A percentile compares a stretch with the other conserved stretches of the same genome.
Evolutionary conservation across 2,797 vertebrate genomes (phyloP).

Genomic region (Pipistrellus kuhlii): DNA sequence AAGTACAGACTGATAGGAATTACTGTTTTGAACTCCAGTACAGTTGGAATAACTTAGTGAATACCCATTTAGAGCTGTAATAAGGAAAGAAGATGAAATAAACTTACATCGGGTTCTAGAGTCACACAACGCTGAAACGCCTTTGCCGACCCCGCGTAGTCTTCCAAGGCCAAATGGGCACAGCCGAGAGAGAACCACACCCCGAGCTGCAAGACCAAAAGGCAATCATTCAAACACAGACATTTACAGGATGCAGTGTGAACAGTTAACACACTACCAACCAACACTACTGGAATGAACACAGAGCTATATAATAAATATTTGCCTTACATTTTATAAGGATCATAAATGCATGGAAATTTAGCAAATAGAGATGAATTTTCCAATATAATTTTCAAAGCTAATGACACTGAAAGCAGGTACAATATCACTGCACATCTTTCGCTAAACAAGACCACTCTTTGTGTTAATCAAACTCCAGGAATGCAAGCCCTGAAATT

Average conservation of each 20-base stretch:
- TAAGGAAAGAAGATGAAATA: background rate
- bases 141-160: constrained; percentile 94
- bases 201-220: constrained; percentile 90
- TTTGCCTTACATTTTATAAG: background rate
- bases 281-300: background rate
- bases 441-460: background rate
- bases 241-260: background rate
- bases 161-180: constrained; percentile 94
- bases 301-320: background rate
- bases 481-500: background rate
- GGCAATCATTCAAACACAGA: background rate
- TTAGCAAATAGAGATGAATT: background rate
- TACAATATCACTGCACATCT: background rate
- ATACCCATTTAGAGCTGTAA: background rate
- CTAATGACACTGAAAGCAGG: background rate
- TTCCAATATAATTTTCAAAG: constrained; percentile 51
- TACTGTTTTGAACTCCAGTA: background rate
- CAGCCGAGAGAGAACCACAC: constrained; percentile 99
- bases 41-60: background rate
- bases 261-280: constrained; percentile 19
- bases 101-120: constrained; percentile 96
- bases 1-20: background rate
- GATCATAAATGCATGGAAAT: constrained; percentile 24
- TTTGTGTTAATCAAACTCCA: background rate
- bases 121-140: constrained; percentile 96